These are phyloP conservation scores for Zonitis immaculata DNA, from an alignment of 2,888 invertebrate species.

Conservation along the genomic window DNA sequence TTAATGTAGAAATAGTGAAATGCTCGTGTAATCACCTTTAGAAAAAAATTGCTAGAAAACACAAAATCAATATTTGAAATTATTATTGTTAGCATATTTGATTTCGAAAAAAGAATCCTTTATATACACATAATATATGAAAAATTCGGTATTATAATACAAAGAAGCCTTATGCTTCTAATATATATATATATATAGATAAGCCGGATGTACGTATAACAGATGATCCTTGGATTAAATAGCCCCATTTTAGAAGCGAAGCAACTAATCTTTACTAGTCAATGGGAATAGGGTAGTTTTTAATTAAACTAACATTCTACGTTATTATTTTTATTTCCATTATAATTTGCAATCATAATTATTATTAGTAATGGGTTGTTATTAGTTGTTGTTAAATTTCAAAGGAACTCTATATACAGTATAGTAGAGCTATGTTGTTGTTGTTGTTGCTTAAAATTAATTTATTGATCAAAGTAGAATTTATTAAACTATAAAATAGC, in stretches of 20 bases:
- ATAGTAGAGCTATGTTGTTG: too few relatives aligned
- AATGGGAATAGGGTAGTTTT: background rate
- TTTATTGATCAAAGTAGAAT: background rate
- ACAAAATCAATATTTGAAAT: too few relatives aligned
- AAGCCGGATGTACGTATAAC: background rate
- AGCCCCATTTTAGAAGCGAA: background rate
- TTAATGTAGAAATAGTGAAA: too few relatives aligned
- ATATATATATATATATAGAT: background rate
- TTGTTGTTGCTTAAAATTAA: background rate
- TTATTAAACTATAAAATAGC: background rate
- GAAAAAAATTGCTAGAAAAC: too few relatives aligned
- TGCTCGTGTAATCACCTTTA: too few relatives aligned
- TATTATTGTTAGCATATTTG: background rate
- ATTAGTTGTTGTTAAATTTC: too few relatives aligned
- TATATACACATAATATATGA: background rate
- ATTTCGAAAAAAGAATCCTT: background rate
- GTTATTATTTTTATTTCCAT: too few relatives aligned
- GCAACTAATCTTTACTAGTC: conserved; percentile 6
- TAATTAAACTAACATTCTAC: background rate
- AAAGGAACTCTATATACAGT: too few relatives aligned
- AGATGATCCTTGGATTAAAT: conserved; percentile 12
- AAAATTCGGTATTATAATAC: background rate
- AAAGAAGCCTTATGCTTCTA: conserved; percentile 4
- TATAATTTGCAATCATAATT: too few relatives aligned
- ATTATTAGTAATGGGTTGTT: too few relatives aligned